Base-by-base conservation (phyloP, 2,888 invertebrate genomes). In the Papilio demoleus region DNA sequence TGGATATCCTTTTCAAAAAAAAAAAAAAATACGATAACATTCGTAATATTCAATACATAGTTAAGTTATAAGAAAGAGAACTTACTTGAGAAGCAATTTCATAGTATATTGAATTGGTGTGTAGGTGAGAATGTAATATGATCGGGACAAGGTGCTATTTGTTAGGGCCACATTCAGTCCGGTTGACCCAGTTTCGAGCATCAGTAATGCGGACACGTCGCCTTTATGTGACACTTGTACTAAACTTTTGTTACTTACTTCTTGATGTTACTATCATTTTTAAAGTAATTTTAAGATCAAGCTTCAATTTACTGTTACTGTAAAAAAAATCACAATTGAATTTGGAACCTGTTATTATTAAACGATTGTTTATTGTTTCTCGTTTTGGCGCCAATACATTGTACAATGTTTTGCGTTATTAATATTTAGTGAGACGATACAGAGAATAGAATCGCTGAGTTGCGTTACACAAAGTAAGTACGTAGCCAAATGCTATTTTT, bases 121-220 rank as follows among this genome's bases (percentile, higher is more conserved):
- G 17, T 17, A 59, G 59, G 59, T 59, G 59, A 59, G 38, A 59
- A 58, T 36, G 59, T 59, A 59, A 59, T 22, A 59, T 11, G 34
- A 38, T 34, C 19, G 12, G 59, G 11, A 59, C 36, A 38, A 36
- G 59, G 19, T 11, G 19, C 50, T 24, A 11, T 63, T 50, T 63
- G 50, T 63, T 50, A 63, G 27, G 53, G 53, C 31, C 34, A 63
- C 63, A 50, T 63, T 63, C 63, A 63, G 50, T 36, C 50, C 50
- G 50, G 50, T 36, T 63, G 63, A 63, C 63, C 63, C 50, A 63
- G 63, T 63, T 63, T 24, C 36, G 36, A 50, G 22, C 24, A 50
- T 47, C 47, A 8, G 31, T 63, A 63, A 36, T 50, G 63, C 50
- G 24, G 50, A 36, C 63, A 36, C 50, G 63, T 50, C n/a, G 19